These are phyloP conservation scores for Neoitamus cyanurus DNA, from an alignment of 2,888 invertebrate genomes.

Conservation along the genomic window DNA sequence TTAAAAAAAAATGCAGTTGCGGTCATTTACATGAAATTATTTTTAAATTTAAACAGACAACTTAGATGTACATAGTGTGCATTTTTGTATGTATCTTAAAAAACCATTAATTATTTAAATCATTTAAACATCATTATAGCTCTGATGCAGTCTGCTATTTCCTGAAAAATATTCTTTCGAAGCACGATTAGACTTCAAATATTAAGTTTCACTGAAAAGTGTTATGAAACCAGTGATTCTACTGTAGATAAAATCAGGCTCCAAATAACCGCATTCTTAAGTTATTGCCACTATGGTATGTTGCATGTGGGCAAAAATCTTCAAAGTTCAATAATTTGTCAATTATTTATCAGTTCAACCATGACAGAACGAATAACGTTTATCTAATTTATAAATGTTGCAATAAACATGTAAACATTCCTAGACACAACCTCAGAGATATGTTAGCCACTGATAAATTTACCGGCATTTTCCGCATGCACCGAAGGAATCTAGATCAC, in stretches of 20 bases:
- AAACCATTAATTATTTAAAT: too few species aligned
- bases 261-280: not conserved
- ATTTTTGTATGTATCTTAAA: too few species aligned
- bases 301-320: not conserved
- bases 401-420: constrained; percentile 1
- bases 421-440: not conserved
- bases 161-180: too few species aligned
- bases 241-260: not conserved
- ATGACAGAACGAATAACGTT: not conserved
- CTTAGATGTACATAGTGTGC: too few species aligned
- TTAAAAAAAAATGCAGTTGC: too few species aligned
- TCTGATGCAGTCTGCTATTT: too few species aligned
- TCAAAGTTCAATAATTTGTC: constrained; percentile 1
- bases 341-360: not conserved
- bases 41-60: too few species aligned
- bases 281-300: not conserved
- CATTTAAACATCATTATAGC: too few species aligned
- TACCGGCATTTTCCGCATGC: not conserved
- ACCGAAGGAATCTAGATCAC: not conserved
- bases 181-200: too few species aligned
- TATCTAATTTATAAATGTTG: constrained; percentile 1
- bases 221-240: not conserved
- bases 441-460: not conserved
- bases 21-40: too few species aligned
- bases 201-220: not conserved